These are phyloP conservation scores for Synanthedon andrenaeformis DNA, from an alignment of 2,888 invertebrate species.

Conservation along the genomic window DNA sequence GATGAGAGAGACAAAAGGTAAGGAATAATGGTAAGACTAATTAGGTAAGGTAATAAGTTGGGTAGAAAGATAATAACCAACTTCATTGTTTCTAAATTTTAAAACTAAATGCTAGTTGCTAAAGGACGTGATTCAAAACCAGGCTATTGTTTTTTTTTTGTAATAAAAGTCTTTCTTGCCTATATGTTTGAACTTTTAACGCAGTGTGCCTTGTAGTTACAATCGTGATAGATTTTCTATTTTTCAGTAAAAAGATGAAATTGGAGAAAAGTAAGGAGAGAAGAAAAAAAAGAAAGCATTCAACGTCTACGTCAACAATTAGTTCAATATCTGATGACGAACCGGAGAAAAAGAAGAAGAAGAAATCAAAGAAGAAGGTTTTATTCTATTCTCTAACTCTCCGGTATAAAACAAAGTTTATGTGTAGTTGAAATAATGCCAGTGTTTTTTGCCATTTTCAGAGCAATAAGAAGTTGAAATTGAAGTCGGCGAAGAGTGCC, in stretches of 20 bases:
- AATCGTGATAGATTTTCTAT: background rate
- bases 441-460: constrained; percentile 10
- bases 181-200: too few species aligned
- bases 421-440: too few species aligned
- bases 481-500: constrained; percentile 32
- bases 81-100: too few species aligned
- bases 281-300: constrained; percentile 3
- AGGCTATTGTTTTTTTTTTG: too few species aligned
- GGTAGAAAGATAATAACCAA: too few species aligned
- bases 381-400: too few species aligned
- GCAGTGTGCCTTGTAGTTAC: too few species aligned
- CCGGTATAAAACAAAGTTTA: too few species aligned
- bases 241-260: constrained; percentile 35
- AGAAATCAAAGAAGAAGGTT: background rate
- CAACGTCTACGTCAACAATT: background rate
- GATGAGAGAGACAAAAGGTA: constrained; percentile 38
- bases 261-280: constrained; percentile 1
- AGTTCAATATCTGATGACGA: background rate
- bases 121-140: too few species aligned
- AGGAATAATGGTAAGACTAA: background rate
- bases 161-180: too few species aligned
- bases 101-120: too few species aligned
- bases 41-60: background rate
- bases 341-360: background rate
- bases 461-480: constrained; percentile 37